Conservation (phyloP, 2,797 vertebrate genomes). For the Dipus sagitta region DNA sequence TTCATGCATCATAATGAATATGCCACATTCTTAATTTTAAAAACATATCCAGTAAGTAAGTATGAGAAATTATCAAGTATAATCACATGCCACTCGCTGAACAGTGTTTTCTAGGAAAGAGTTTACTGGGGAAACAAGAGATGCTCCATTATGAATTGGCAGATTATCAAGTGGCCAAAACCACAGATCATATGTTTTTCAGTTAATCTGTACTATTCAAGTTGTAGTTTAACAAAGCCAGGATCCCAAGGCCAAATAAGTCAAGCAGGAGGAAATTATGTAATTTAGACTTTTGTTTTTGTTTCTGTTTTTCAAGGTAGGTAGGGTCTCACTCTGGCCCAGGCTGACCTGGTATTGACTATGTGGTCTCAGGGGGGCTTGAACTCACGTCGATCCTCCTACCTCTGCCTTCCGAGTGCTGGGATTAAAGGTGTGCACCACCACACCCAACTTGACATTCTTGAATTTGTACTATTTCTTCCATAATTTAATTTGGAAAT, state of each 20-base stretch:
- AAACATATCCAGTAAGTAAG: not conserved
- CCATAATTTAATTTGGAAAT: conserved; percentile 1
- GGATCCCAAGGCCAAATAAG: not conserved
- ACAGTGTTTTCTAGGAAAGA: not conserved
- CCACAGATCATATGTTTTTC: not conserved
- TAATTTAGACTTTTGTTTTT: not conserved
- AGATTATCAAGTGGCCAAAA: not conserved
- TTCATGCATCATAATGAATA: not conserved
- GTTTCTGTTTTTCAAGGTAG: no score
- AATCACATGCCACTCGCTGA: not conserved
- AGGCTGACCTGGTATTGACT: no score
- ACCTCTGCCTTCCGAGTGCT: no score
- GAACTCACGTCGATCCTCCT: no score
- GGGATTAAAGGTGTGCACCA: no score
- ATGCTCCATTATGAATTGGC: not conserved
- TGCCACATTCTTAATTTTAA: not conserved
- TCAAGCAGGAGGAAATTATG: not conserved
- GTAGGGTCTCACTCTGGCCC: no score
- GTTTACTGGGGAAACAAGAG: not conserved
- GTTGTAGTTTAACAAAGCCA: conserved; percentile 7
- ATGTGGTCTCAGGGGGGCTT: no score
- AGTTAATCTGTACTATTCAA: not conserved
- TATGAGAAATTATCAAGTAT: not conserved
- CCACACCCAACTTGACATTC: not conserved
- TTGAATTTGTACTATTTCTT: not conserved